Base-by-base conservation (phyloP, 2,797 vertebrate species). In the Aplochiton taeniatus region DNA sequence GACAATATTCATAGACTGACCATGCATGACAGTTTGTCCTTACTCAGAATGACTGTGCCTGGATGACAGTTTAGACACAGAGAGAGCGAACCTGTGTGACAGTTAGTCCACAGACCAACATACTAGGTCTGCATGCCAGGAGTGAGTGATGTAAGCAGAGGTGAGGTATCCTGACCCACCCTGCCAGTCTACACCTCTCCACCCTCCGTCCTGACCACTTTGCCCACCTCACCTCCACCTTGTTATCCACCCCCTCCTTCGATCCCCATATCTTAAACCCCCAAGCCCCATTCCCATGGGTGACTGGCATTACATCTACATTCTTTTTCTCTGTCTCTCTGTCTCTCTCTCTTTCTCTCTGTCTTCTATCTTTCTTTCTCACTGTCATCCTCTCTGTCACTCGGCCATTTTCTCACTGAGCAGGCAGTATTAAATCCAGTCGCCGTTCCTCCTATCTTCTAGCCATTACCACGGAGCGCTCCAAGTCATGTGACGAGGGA, bases 401-500 rank as follows among this genome's bases (percentile, higher is more conserved):
- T 68, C 63, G 75, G 68, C 77, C 77, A 68, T 65, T 80, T 48
- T 52, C 70, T 75, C 65, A 71, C 67, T 68, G 81, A 90, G 85
- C 91, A 99, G 96, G 94, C 87, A 95, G 92, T 92, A 95, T 95
- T 92, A 98, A 95, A 88, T 94, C 95, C 0, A 93, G 94, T 83
- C 96, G 96, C 72, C 96, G 96, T 77, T 98, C 96, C 49, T 98
- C 97, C 85, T 98, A 98, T 91, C 91, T 98, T 88, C 90, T 97
- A 91, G 96, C 96, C 88, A 95, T 98, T 89, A 97, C 95, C 84
- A 93, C 95, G 0, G 96, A 98, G 83, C 95, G 97, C 82, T 98
- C 97, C 87, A 99, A 98, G 90, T 99, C 97, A 46, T 99, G 96
- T 0, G 97, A 99, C 6, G 97, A 99, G 0, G 97, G 97, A 14